Conservation (phyloP, 2,113 vertebrate genomes). For the Pungitius pungitius region DNA sequence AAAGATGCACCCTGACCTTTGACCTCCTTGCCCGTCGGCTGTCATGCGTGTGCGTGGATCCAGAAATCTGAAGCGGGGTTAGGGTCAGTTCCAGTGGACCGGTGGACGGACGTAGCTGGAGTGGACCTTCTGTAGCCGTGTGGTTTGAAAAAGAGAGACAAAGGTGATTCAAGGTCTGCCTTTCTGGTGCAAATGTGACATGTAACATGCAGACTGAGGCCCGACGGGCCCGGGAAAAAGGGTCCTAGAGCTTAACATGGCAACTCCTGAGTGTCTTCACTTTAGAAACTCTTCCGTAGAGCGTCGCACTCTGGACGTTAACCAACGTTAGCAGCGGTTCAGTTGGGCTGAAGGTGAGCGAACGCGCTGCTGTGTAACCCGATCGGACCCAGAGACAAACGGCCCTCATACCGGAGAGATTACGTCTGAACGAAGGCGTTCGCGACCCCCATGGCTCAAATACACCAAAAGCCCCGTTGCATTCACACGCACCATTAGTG, state of each 20-base stretch:
- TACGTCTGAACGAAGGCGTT: slow-evolving; percentile 17
- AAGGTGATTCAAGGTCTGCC: not conserved
- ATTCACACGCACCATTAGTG: not conserved
- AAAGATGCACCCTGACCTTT: slow-evolving; percentile 31
- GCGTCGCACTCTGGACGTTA: too few relatives aligned
- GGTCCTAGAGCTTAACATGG: too few relatives aligned
- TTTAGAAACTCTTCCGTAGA: not conserved
- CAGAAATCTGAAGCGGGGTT: not conserved
- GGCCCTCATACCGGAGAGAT: slow-evolving; percentile 55
- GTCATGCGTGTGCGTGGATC: not conserved
- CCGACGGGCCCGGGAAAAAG: too few relatives aligned
- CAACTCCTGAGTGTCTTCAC: not conserved
- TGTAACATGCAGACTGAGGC: too few relatives aligned
- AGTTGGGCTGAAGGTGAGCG: not conserved
- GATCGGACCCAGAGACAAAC: slow-evolving; percentile 18
- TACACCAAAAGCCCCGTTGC: not conserved
- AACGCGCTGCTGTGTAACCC: slow-evolving; percentile 26
- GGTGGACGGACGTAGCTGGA: not conserved
- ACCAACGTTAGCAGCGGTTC: not conserved
- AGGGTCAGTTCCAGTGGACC: not conserved
- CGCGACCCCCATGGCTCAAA: slow-evolving; percentile 1
- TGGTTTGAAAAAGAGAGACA: not conserved
- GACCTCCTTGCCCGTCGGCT: slow-evolving; percentile 18
- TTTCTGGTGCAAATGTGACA: too few relatives aligned
- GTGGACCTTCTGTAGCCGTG: not conserved